Evolutionary conservation across 2,888 invertebrate species (phyloP).

Genomic region (Dasypogon diadema): DNA sequence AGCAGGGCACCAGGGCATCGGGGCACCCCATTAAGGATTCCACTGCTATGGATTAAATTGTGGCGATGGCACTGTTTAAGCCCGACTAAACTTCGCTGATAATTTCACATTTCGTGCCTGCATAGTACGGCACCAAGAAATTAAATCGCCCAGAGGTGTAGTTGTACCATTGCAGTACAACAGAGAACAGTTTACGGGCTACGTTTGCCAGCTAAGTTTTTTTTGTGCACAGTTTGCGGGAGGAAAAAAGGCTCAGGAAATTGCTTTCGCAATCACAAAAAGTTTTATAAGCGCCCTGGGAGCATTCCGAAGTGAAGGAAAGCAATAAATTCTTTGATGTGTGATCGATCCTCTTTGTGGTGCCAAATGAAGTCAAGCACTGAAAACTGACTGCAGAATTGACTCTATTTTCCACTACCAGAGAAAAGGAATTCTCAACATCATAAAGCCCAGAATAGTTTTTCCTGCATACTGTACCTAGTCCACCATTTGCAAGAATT

Average conservation of each 20-base stretch:
- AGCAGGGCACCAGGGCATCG: slow-evolving; percentile 29
- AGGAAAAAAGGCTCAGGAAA: slow-evolving; percentile 53
- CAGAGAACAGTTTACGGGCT: neutral
- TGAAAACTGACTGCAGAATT: neutral
- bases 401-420: neutral
- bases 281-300: slow-evolving; percentile 55
- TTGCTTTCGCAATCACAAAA: slow-evolving; percentile 56
- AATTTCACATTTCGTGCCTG: slow-evolving; percentile 19
- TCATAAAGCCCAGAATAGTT: neutral
- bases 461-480: too few species aligned
- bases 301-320: slow-evolving; percentile 33
- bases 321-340: slow-evolving; percentile 54
- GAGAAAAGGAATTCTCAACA: neutral
- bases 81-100: slow-evolving; percentile 9
- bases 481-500: too few species aligned
- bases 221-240: slow-evolving; percentile 11
- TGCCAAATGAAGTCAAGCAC: slow-evolving; percentile 42
- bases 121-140: neutral
- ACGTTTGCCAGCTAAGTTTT: neutral
- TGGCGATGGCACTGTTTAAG: slow-evolving; percentile 11
- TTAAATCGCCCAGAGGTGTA: neutral
- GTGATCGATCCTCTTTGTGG: slow-evolving; percentile 48
- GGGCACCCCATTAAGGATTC: slow-evolving; percentile 18
- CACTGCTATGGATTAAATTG: neutral
- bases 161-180: neutral